Base-by-base conservation (phyloP, 2,113 vertebrate species). In the Leptobrachium leishanense region DNA sequence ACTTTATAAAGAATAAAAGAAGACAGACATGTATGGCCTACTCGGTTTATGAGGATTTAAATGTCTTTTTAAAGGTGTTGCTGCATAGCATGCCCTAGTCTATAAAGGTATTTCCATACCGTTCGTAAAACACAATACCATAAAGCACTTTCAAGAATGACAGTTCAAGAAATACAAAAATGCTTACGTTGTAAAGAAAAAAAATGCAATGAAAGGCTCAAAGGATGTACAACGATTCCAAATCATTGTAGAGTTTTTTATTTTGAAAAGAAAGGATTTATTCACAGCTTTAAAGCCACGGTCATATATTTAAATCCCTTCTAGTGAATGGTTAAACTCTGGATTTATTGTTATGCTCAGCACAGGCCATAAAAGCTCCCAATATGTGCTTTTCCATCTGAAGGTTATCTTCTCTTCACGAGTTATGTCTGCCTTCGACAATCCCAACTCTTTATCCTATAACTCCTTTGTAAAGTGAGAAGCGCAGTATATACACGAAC, bases 341-440 rank as follows among this genome's bases (percentile, higher is more conserved):
- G 65, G 68, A 79, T 79, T 79, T 79, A 72, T 64, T 64, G 69
- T 70, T 54, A 53, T 65, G 65, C 39, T 67, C 59, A 54, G 69
- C 43, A 72, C 55, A 63, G 67, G 11, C 54, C 68, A 70, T 77
- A 77, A 77, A 31, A 77, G 74, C 70, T 70, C 54, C 12, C 68
- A 72, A 72, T 72, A 79, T 72, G 59, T 65, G 76, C 57, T 72
- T 55, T 57, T 71, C 76, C 59, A 65, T 71, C 57, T 65, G 76
- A 79, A 65, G 76, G 68, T 71, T 79, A 79, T 79, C 76, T 79
- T 43, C 68, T 72, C 65, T 79, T 68, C 57, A 72, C 43, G 76
- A 79, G 76, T 79, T 79, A 72, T 79, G 59, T 71, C 57, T 63
- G 66, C 55, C 69, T 64, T 71, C 44, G 53, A 31, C 6, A 54